Conservation (phyloP, 2,113 vertebrate genomes). For the Alectura lathami region DNA sequence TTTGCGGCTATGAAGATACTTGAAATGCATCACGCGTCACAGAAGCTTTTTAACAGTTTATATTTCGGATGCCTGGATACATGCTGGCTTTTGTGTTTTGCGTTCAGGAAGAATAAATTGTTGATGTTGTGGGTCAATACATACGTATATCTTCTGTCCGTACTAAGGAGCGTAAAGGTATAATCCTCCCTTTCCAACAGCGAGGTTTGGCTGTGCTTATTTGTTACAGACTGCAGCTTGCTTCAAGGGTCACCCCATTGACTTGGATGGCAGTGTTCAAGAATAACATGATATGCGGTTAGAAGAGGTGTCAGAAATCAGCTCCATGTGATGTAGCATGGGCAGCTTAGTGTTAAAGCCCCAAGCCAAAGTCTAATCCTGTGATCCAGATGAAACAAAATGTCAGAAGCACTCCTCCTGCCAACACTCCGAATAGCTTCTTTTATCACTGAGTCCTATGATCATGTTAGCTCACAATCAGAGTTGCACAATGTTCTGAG, state of each 20-base stretch:
- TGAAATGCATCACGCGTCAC: neutral
- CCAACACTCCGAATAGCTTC: slow-evolving; percentile 45
- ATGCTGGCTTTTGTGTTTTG: neutral
- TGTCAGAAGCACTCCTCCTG: neutral
- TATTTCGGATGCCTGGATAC: neutral
- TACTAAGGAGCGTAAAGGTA: neutral
- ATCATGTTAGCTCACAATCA: neutral
- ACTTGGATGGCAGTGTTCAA: neutral
- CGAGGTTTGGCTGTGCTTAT: neutral
- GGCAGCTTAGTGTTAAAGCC: slow-evolving; percentile 29
- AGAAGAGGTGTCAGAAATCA: neutral
- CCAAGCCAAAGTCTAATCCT: neutral
- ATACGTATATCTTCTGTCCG: neutral
- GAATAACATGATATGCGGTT: neutral
- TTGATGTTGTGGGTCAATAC: neutral
- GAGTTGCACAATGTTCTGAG: neutral
- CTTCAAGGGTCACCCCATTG: neutral
- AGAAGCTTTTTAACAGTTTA: neutral
- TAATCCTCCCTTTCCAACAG: neutral
- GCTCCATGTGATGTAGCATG: neutral
- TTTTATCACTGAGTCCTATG: slow-evolving; percentile 1
- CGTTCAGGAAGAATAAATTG: neutral
- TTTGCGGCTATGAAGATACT: neutral
- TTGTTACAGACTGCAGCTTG: fast-evolving
- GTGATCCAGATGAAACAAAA: slow-evolving; percentile 23